phyloP scores from a whole-genome alignment of 1,140 invertebrate species.

The Orussus abietinus region DNA sequence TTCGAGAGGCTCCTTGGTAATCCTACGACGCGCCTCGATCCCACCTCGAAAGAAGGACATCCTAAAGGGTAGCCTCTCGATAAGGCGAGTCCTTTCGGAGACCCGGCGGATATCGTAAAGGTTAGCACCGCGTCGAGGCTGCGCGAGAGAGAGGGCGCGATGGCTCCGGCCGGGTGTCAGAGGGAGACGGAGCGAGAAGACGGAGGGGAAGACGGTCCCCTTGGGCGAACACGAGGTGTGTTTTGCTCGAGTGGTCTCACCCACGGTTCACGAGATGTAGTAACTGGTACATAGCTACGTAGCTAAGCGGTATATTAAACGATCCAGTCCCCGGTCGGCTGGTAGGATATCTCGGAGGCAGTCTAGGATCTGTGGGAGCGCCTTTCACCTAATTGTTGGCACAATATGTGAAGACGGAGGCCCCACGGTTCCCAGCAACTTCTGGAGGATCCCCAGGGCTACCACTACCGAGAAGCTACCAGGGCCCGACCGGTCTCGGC shows the following conservation, averaged over 20 bases:
- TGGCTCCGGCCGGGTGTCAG: neutral
- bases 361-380: slow-evolving; percentile 43
- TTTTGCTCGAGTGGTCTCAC: slow-evolving; percentile 25
- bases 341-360: too few species aligned
- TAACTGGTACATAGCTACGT: slow-evolving; percentile 32
- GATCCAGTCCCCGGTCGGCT: slow-evolving; percentile 31
- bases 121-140: slow-evolving; percentile 45
- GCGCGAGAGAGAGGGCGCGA: too few species aligned
- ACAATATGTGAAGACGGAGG: slow-evolving; percentile 52
- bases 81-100: too few species aligned
- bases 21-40: too few species aligned
- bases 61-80: too few species aligned
- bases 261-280: slow-evolving; percentile 30
- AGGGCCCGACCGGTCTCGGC: too few species aligned
- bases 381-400: slow-evolving; percentile 55
- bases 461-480: too few species aligned
- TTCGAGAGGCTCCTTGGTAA: too few species aligned
- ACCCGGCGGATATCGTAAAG: slow-evolving; percentile 23
- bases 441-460: slow-evolving; percentile 26
- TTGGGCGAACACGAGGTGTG: slow-evolving; percentile 41
- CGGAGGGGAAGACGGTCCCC: slow-evolving; percentile 19
- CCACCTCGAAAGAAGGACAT: too few species aligned
- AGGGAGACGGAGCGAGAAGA: neutral
- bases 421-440: slow-evolving; percentile 49
- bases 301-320: slow-evolving; percentile 43